These are phyloP conservation scores for Poeciliopsis turrubarensis DNA, from an alignment of 2,113 vertebrate species.

Conservation along the genomic window DNA sequence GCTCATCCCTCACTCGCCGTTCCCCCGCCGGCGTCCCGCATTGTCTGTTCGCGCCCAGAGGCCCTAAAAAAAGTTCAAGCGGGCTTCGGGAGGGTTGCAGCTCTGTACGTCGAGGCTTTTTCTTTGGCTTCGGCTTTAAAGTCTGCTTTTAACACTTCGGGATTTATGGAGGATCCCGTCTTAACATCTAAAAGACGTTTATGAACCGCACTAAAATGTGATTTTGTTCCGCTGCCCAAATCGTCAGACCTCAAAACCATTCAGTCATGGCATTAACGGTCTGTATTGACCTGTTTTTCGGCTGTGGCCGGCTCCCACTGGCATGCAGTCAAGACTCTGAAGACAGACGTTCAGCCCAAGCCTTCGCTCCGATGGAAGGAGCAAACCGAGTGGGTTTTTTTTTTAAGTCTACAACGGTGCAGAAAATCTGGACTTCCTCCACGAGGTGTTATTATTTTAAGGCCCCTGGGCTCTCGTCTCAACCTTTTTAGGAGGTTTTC, in stretches of 20 bases:
- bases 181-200: constrained; percentile 75
- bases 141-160: constrained; percentile 72
- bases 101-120: constrained; percentile 56
- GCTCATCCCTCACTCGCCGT: constrained; percentile 36
- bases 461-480: constrained; percentile 62
- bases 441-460: constrained; percentile 82
- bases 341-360: constrained; percentile 60
- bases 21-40: constrained; percentile 41
- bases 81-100: neutral
- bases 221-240: constrained; percentile 73
- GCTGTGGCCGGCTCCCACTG: constrained; percentile 63
- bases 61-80: constrained; percentile 22
- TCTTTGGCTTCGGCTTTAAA: constrained; percentile 57
- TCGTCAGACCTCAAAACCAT: constrained; percentile 76
- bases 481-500: constrained; percentile 57
- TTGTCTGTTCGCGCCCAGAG: constrained; percentile 23
- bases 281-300: constrained; percentile 77
- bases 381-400: constrained; percentile 28
- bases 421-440: constrained; percentile 58
- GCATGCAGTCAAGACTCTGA: constrained; percentile 68
- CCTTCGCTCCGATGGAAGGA: constrained; percentile 54
- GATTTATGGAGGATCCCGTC: constrained; percentile 73
- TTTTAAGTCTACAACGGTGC: constrained; percentile 57
- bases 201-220: constrained; percentile 80
- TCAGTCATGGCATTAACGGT: constrained; percentile 74